Evolutionary conservation across 2,797 vertebrate species (phyloP), one percentile per base, ranked within the genome.

Genomic region (Trachurus trachurus): DNA sequence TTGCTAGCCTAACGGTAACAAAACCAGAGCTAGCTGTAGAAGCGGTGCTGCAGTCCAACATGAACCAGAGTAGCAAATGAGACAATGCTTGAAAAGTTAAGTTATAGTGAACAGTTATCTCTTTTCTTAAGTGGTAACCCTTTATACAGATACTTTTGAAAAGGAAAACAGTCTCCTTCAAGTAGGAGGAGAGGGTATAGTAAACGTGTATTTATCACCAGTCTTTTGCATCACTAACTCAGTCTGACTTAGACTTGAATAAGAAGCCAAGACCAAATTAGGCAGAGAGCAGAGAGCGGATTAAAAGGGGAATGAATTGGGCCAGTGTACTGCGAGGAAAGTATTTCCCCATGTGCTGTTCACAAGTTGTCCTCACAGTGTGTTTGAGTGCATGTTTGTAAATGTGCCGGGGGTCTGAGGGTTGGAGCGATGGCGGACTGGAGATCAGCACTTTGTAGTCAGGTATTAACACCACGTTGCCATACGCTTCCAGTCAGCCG

Each of bases 251-350:
- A 89, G 84, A 81, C 75, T 75, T 77, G 79, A 68, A 83, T 76
- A 87, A 89, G 80, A 89, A 80, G 81, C 79, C 60, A 49, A 52
- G 74, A 73, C 84, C 85, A 90, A 91, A 92, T 89, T 85, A 92
- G 83, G 90, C 89, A 85, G 89, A 88, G 85, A 89, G 81, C 86
- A 79, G 88, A 92, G 92, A 95, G 88, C 80, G 87, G 95, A 95
- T 95, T 95, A 95, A 80, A 90, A 63, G 34, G 76, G 86, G 88
- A 93, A 94, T 95, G 94, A 95, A 95, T 94, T 88, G 92, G 88
- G 87, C 90, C 90, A 93, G 93, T 96, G 93, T 95, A 92, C 84
- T 93, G 75, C n/a, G 29, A 66, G 82, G 52, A 88, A 92, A 92
- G 87, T 88, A 92, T 91, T 90, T 90, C 81, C 86, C 82, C 88